Base-by-base conservation (phyloP, 2,113 vertebrate genomes). In the Salvelinus sp. region DNA sequence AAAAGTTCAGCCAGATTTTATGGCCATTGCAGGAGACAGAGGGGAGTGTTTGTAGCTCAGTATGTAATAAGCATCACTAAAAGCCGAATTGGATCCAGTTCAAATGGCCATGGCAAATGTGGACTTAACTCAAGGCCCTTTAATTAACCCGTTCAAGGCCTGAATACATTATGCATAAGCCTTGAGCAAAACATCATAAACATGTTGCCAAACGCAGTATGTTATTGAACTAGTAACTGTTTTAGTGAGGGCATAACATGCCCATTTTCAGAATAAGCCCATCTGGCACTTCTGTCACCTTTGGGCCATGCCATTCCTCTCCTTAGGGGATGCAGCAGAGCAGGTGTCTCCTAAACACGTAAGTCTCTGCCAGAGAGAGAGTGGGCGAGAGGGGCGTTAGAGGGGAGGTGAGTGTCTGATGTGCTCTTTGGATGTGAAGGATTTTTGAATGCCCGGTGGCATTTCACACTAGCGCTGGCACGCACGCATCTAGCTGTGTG, bases 391-490 rank as follows among this genome's bases (percentile, higher is more conserved):
- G 50, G 50, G 16, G 50, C 3, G 50, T 57, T 13, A 57, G 50
- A 57, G 50, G 50, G 18, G 58, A 60, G n/a, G 58, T 14, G 16
- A n/a, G 58, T n/a, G 20, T 22, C n/a, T 60, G 16, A 60, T 9
- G 58, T 60, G 58, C 7, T 60, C 58, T 60, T 22, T 60, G 58
- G 3, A 50, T 50, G 48, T 87, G 71, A 38, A 62, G 81, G 64
- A 76, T 3, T 62, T 79, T 87, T 83, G 86, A 70, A 83, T 50
- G 60, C 33, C 3, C 20, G 68, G 78, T 75, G 82, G 73, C 85
- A 80, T 82, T 74, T 81, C 81, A 78, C 48, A 25, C 71, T 76
- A 81, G 86, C 86, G 83, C 78, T 76, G 25, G 73, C 67, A 54
- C 7, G 1, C 58, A 20, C 0, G 4, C 58, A n/a, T 60, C n/a